phyloP scores from a whole-genome alignment of 2,888 invertebrate genomes.

The Phrixothrix hirtus region DNA sequence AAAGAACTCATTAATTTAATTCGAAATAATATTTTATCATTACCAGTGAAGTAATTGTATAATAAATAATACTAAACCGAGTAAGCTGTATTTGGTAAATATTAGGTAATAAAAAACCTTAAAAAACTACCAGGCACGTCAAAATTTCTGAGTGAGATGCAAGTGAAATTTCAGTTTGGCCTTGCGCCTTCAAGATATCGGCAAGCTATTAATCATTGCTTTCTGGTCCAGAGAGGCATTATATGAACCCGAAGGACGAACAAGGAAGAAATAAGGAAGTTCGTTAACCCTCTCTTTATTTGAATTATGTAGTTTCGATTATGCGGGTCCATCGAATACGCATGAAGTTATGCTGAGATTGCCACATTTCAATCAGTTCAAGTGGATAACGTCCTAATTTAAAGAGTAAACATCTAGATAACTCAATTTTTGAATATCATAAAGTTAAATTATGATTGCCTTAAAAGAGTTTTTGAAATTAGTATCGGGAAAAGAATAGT shows the following conservation, averaged over 20 bases:
- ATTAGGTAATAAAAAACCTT: no score
- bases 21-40: no score
- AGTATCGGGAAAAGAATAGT: no score
- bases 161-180: slow-evolving; percentile 4
- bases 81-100: no score
- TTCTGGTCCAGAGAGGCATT: slow-evolving; percentile 40
- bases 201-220: slow-evolving; percentile 44
- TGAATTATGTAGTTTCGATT: slow-evolving; percentile 27
- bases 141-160: neutral
- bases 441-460: neutral
- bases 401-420: slow-evolving; percentile 4
- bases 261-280: slow-evolving; percentile 35
- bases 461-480: neutral
- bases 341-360: slow-evolving; percentile 13
- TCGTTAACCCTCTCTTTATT: slow-evolving; percentile 33
- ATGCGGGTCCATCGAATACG: slow-evolving; percentile 17
- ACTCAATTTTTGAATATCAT: slow-evolving; percentile 1
- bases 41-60: no score
- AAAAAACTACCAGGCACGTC: no score
- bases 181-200: slow-evolving; percentile 32
- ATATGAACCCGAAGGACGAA: slow-evolving; percentile 43
- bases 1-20: no score
- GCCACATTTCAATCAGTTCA: slow-evolving; percentile 12
- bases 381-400: slow-evolving; percentile 13
- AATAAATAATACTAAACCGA: no score